Evolutionary conservation across 1,140 invertebrate species (phyloP), one percentile per base, ranked within the genome.

Genomic region (Microplitis demolitor): DNA sequence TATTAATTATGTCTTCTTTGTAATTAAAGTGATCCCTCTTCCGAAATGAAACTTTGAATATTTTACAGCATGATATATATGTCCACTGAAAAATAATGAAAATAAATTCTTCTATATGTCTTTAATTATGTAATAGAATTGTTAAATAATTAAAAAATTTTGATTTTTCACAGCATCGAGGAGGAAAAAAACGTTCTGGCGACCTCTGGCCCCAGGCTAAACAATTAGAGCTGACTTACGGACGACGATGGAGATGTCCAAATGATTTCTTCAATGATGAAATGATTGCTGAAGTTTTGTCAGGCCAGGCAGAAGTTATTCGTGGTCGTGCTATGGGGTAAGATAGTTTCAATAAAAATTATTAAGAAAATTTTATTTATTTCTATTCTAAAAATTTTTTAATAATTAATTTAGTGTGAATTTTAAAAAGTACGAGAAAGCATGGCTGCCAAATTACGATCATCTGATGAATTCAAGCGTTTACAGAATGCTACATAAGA

Each of bases 211-310:
- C 86, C 54, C 86, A 87, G 80, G 84, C 85, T 85, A 87, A 81
- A 37, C 85, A 87, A 72, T 78, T 87, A 62, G 86, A 87, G 68
- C 80, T 87, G 16, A 87, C 86, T 74, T 84, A 85, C 53, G 93
- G 93, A 9, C 88, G 92, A 54, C 90, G 90, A 80, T 95, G 93
- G 93, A 90, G 90, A 76, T 89, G 89, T 76, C 92, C 93, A 3
- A 91, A 92, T 81, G 93, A 94, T 83, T 93, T 92, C 71, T 93
- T 93, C 84, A 91, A 92, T 76, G 94, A 95, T 71, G 91, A 93
- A 74, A 90, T 92, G 84, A 93, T 95, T 53, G 91, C 91, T 54
- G 93, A 94, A 79, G 92, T 91, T 3, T 84, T 95, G 69, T 90
- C 91, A 67, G 90, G 90, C 13, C 93, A 94, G 79, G 91, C 93